Evolutionary conservation across 2,888 invertebrate genomes (phyloP).

Genomic region (Neoitamus cyanurus): DNA sequence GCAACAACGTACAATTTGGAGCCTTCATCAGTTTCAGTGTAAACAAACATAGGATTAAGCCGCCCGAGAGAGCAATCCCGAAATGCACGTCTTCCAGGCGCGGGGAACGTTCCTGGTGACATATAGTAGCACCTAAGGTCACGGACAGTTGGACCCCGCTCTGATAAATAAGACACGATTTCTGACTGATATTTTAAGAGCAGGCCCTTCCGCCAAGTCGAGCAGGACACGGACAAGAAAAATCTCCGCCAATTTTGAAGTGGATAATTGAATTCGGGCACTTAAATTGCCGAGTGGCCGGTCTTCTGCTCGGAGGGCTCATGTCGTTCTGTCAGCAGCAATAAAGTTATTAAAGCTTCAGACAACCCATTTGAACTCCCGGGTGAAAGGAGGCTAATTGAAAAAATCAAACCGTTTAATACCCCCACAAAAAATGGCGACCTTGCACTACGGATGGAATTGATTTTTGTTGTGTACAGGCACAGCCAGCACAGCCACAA

Average conservation of each 20-base stretch:
- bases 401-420: neutral
- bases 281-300: neutral
- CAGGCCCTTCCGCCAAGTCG: neutral
- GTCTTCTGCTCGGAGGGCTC: neutral
- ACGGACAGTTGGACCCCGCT: neutral
- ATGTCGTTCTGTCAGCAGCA: neutral
- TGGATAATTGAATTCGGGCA: neutral
- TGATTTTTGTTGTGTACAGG: neutral
- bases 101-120: conserved; percentile 23
- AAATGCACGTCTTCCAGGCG: neutral
- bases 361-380: neutral
- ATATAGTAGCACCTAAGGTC: conserved; percentile 46
- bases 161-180: conserved; percentile 18
- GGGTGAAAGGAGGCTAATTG: neutral
- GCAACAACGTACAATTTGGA: conserved; percentile 36
- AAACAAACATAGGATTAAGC: conserved; percentile 34
- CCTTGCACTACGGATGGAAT: neutral
- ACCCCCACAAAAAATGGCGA: neutral
- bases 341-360: conserved; percentile 1
- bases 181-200: conserved; percentile 15
- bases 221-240: neutral
- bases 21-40: conserved; percentile 41
- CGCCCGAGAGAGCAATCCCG: neutral
- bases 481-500: neutral
- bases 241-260: neutral